Percentiles rank a stretch among this genome's conserved stretches.
phyloP scores from a whole-genome alignment of 2,888 invertebrate genomes.

The Pheosia tremula region DNA sequence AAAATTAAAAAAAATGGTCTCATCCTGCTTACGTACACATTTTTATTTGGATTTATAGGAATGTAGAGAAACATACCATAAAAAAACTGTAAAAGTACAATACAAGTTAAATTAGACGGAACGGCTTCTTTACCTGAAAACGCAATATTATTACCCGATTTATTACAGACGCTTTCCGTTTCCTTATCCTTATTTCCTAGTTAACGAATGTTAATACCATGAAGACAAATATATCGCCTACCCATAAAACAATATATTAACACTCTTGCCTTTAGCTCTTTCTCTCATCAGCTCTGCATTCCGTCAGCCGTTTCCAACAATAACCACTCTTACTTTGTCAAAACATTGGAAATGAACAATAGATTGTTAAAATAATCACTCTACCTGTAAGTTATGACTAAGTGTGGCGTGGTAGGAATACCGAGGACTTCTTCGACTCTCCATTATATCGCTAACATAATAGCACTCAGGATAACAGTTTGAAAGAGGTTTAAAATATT shows the following conservation, averaged over 20 bases:
- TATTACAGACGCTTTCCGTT: not conserved
- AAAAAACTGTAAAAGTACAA: too few relatives aligned
- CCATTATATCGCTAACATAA: constrained; percentile 19
- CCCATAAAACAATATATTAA: too few relatives aligned
- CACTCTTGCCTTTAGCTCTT: too few relatives aligned
- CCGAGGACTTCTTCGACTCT: constrained; percentile 21
- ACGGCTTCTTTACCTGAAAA: not conserved
- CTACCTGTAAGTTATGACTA: constrained; percentile 29
- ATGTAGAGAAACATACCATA: too few relatives aligned
- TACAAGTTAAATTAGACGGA: not conserved
- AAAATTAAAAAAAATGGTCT: too few relatives aligned
- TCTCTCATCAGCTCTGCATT: too few relatives aligned
- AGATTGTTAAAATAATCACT: constrained; percentile 20
- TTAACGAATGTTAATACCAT: not conserved
- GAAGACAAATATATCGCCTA: too few relatives aligned
- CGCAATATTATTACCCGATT: not conserved
- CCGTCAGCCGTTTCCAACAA: too few relatives aligned
- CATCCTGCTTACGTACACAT: too few relatives aligned
- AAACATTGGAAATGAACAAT: not conserved
- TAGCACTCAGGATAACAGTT: constrained; percentile 13
- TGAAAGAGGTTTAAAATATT: constrained; percentile 8
- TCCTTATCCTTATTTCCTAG: not conserved
- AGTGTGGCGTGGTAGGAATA: constrained; percentile 14
- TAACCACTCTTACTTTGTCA: not conserved
- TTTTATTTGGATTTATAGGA: too few relatives aligned